A percentile compares a stretch with the other conserved stretches of the same genome.
These are phyloP conservation scores for Oxyruncus cristatus DNA, from an alignment of 2,113 vertebrate species.

Conservation along the genomic window DNA sequence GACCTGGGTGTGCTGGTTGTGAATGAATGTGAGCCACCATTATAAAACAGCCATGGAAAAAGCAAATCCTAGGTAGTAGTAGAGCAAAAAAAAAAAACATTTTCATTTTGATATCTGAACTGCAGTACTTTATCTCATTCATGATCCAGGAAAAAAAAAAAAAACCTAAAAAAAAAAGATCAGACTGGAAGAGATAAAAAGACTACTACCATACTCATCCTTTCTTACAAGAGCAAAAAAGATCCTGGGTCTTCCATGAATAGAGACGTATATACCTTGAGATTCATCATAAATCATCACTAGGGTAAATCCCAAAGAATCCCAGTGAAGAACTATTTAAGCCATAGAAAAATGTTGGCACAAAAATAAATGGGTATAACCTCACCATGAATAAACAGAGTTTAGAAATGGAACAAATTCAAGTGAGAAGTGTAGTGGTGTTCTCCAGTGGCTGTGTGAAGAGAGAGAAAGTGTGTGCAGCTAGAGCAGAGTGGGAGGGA, in stretches of 20 bases:
- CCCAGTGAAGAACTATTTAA: slow-evolving; percentile 39
- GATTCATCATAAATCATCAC: slow-evolving; percentile 20
- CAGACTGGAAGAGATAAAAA: not conserved
- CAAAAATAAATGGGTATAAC: slow-evolving; percentile 36
- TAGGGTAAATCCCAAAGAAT: slow-evolving; percentile 11
- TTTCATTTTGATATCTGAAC: not conserved
- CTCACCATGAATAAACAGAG: slow-evolving; percentile 45
- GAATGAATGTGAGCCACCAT: not conserved
- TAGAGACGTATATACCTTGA: not conserved
- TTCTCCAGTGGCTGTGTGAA: not conserved
- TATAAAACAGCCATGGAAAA: not conserved
- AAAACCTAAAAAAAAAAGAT: not conserved
- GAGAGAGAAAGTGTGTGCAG: not conserved
- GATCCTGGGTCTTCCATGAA: not conserved
- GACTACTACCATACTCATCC: not conserved
- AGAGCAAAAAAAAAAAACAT: not conserved
- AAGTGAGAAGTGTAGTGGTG: not conserved
- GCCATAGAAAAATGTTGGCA: slow-evolving; percentile 51
- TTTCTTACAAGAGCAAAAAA: not conserved
- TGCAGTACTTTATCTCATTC: not conserved
- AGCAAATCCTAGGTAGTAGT: not conserved
- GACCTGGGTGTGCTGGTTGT: not conserved
- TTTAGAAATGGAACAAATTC: slow-evolving; percentile 46
- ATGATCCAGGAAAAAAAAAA: not conserved
- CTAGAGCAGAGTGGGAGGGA: not conserved